Conservation (phyloP, 2,888 invertebrate species). For the Drosophila melanocephala region DNA sequence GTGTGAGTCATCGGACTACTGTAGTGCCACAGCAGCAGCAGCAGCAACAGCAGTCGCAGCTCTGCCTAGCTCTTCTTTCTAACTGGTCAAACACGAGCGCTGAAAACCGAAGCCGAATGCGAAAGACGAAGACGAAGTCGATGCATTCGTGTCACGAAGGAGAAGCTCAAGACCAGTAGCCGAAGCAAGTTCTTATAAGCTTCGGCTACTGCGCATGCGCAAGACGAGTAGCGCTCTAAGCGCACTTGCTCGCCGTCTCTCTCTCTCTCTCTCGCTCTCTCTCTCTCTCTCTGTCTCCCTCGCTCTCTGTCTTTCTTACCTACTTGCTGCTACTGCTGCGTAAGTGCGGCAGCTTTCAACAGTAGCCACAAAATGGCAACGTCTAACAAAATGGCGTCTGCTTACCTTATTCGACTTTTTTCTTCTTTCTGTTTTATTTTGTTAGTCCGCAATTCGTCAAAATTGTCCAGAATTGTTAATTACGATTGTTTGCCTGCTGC, state of each 20-base stretch:
- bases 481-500: constrained; percentile 1
- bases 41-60: constrained; percentile 31
- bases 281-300: background rate
- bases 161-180: constrained; percentile 85
- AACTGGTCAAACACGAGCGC: constrained; percentile 65
- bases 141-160: constrained; percentile 71
- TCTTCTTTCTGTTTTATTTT: constrained; percentile 1
- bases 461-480: constrained; percentile 14
- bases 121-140: constrained; percentile 49
- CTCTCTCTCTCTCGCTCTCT: constrained; percentile 24
- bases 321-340: constrained; percentile 42
- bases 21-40: constrained; percentile 51
- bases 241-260: constrained; percentile 25
- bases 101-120: constrained; percentile 16
- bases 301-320: constrained; percentile 6
- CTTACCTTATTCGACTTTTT: constrained; percentile 54
- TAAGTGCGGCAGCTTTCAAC: constrained; percentile 64
- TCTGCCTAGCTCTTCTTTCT: constrained; percentile 69
- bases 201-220: constrained; percentile 78
- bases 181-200: constrained; percentile 77
- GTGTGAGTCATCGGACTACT: constrained; percentile 72
- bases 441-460: constrained; percentile 21
- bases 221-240: constrained; percentile 73
- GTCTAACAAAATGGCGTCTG: constrained; percentile 72
- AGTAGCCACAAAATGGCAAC: constrained; percentile 74